Evolutionary conservation across 2,888 invertebrate species (phyloP), one percentile per base, ranked within the genome.

Genomic region (Heliconius aoede): DNA sequence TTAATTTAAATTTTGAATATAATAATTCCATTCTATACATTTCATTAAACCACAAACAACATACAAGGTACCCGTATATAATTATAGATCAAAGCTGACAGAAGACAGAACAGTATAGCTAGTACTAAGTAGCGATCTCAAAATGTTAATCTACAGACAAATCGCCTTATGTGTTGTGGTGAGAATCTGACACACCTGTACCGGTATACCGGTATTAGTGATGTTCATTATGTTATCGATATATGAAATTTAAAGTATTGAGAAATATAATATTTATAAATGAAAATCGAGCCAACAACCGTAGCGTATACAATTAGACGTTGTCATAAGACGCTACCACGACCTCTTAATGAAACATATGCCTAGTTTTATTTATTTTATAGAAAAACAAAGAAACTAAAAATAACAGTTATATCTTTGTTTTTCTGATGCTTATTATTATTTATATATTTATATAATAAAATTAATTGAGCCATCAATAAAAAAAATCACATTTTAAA

Each of bases 151-250:
- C 84, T 83, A 77, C 76, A 79, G 91, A 90, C 90, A 90, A 90
- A 91, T 91, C 89, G 86, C 82, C 85, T 86, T 87, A 87, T 88
- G 87, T 87, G 86, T 85, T 78, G 83, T 88, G 88, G 91, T 93
- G 93, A 93, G 93, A 94, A 93, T 88, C 89, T 82, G 86, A 88
- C 90, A 91, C 94, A 94, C 94, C 94, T 94, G 94, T 92, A 92
- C 88, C 86, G 89, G 89, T 89, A 87, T 85, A 87, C 81, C 46
- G 46, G 46, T 46, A 46, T 74, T 90, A 91, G 90, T 82, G 90
- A 84, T 81, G 87, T 60, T n/a, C 1, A 55, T 55, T n/a, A 55
- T n/a, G 11, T 11, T 62, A 79, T 15, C 28, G 28, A 32, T 32
- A 1, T 7, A 55, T 30, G 55, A 55, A 30, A n/a, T 32, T 24